Base-by-base conservation (phyloP, 2,797 vertebrate genomes). In the Columba guinea region DNA sequence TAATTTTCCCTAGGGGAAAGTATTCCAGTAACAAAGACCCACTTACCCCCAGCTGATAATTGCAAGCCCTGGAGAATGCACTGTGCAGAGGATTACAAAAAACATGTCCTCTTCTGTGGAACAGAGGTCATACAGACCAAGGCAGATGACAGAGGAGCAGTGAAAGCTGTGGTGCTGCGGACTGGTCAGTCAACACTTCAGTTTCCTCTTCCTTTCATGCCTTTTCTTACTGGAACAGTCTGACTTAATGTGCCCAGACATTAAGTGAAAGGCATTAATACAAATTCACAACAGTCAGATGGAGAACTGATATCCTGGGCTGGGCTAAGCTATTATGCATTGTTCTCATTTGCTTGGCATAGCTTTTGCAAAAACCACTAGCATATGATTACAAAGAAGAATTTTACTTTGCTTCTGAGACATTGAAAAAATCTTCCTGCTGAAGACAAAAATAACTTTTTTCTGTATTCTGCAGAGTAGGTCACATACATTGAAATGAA, bases 41-140 rank as follows among this genome's bases (percentile, higher is more conserved):
- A 93, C 2, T 74, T 98, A 75, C 96, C 97, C 20, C 67, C 32
- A 62, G 49, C 26, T 35, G 87, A 92, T 19, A 76, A 94, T 71
- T 32, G 82, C 22, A 87, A 67, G 49, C 96, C 98, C 46, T 98
- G 98, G 98, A 98, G 93, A 89, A 48, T 13, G 3, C 91, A 96
- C 30, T 97, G 96, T 21, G 96, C 96, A 24, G 97, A 93, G 4
- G 98, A 98, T 71, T 96, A 97, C 81, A 98, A 94, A 80, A 96
- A 96, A 44, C 98, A 98, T 0, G 26, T 98, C 32, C 97, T 98
- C 21, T 98, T 98, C 95, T 98, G 98, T 48, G 98, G 98, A 56
- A 98, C 98, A 16, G 98, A 98, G 84, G 95, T 98, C 52, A 97
- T 98, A 85, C 98, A 98, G 95, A 96, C 96, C 93, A 98, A 94